Base-by-base conservation (phyloP, 2,113 vertebrate genomes). In the Crotophaga sulcirostris region DNA sequence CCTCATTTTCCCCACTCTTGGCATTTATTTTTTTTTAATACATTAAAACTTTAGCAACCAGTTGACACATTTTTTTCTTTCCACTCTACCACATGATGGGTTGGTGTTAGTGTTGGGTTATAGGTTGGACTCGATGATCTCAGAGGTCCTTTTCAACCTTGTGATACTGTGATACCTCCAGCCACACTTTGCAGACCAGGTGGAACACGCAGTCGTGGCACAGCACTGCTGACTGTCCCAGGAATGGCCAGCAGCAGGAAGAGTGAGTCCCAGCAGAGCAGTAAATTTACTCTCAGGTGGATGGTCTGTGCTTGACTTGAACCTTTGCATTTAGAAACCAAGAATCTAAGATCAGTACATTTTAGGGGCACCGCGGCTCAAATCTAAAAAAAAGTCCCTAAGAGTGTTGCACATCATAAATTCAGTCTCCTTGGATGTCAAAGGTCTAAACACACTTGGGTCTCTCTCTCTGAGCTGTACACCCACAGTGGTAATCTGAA, bases 161-260 rank as follows among this genome's bases (percentile, higher is more conserved):
- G n/a, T n/a, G n/a, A n/a, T n/a, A n/a, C n/a, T n/a, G n/a, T n/a
- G n/a, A n/a, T n/a, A n/a, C 33, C 25, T 81, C 56, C 56, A 59
- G 47, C 19, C 38, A 31, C 52, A 5, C 28, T 54, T 49, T 38
- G 19, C 62, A 62, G 63, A 38, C 2, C 34, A 18, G 33, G 44
- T 25, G 54, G 54, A 47, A 76, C 16, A n/a, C 0, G 0, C 7
- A n/a, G 24, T 6, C 1, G 2, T 25, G 36, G 51, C 42, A 13
- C 59, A 45, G 40, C 9, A 40, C 42, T 84, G 45, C 45, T 64
- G 70, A 17, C 44, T 80, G n/a, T 1, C 20, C 25, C 42, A 67
- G 28, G 29, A 70, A 56, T 1, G 15, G 25, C 15, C 55, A 72
- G 33, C 55, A 74, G 45, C 72, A 58, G 54, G 4, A 89, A 29